A percentile compares a stretch with the other conserved stretches of the same genome.
Conservation (phyloP, 2,113 vertebrate genomes). For the Todiramphus saurophagus region DNA sequence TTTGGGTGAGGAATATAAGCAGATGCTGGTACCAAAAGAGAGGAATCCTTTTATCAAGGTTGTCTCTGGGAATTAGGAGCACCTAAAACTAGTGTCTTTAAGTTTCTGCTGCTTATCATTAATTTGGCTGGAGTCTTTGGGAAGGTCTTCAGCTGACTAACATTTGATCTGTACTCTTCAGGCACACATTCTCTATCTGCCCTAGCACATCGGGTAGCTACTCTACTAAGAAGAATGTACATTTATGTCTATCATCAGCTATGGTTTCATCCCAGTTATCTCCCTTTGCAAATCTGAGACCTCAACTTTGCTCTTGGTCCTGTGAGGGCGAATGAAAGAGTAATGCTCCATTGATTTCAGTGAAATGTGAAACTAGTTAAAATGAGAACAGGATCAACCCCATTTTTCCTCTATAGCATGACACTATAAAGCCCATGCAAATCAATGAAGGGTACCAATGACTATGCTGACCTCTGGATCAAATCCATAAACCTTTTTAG, state of each 20-base stretch:
- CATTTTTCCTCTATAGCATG: background rate
- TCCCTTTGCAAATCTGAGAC: background rate
- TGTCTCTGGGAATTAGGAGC: background rate
- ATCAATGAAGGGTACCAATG: constrained; percentile 29
- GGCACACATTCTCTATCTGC: background rate
- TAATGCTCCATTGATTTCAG: background rate
- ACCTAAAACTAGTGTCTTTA: background rate
- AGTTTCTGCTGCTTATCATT: background rate
- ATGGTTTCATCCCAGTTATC: background rate
- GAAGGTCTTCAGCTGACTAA: background rate
- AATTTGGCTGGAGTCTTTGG: background rate
- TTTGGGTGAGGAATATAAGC: background rate
- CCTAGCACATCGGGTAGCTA: background rate
- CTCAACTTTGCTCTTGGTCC: background rate
- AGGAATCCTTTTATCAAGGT: background rate
- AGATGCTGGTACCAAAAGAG: background rate
- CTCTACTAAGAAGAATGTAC: background rate
- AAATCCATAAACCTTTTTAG: constrained; percentile 30
- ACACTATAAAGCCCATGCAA: constrained; percentile 37
- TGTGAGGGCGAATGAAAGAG: background rate
- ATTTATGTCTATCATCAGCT: background rate
- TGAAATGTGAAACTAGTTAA: background rate
- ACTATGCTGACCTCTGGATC: constrained; percentile 34
- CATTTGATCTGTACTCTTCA: background rate
- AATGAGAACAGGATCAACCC: background rate